phyloP scores from a whole-genome alignment of 2,113 vertebrate genomes.

The Taxidea taxus region DNA sequence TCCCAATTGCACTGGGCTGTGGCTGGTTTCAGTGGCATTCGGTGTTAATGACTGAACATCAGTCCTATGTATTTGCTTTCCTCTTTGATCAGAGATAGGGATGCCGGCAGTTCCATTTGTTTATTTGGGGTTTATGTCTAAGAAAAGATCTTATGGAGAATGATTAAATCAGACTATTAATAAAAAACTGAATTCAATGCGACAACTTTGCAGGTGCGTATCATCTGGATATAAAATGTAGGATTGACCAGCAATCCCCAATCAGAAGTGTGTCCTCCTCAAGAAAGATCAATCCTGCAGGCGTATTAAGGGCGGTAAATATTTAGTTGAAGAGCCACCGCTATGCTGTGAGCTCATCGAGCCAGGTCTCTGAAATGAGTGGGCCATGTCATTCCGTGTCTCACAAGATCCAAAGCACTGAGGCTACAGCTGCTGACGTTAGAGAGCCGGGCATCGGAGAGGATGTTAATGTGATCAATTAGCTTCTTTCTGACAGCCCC shows the following conservation, averaged over 20 bases:
- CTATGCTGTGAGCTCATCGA: background rate
- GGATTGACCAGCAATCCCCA: background rate
- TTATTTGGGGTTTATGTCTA: slow-evolving; percentile 24
- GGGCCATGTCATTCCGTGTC: background rate
- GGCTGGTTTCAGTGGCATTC: slow-evolving; percentile 10
- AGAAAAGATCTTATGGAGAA: background rate
- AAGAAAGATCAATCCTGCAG: background rate
- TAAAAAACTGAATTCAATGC: slow-evolving; percentile 1
- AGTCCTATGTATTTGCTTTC: background rate
- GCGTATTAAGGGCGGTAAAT: background rate
- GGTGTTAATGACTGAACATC: background rate
- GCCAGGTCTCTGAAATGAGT: background rate
- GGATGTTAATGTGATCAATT: background rate
- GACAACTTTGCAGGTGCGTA: background rate
- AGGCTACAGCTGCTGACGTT: background rate
- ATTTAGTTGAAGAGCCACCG: background rate
- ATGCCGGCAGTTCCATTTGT: background rate
- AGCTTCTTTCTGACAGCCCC: background rate
- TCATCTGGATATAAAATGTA: background rate
- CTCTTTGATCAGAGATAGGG: background rate
- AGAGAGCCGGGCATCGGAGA: background rate
- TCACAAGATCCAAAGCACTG: background rate
- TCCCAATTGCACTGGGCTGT: background rate
- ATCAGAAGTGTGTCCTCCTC: background rate
- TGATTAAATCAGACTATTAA: slow-evolving; percentile 14